phyloP scores from a whole-genome alignment of 2,797 vertebrate genomes.

The Myotis pilosus region DNA sequence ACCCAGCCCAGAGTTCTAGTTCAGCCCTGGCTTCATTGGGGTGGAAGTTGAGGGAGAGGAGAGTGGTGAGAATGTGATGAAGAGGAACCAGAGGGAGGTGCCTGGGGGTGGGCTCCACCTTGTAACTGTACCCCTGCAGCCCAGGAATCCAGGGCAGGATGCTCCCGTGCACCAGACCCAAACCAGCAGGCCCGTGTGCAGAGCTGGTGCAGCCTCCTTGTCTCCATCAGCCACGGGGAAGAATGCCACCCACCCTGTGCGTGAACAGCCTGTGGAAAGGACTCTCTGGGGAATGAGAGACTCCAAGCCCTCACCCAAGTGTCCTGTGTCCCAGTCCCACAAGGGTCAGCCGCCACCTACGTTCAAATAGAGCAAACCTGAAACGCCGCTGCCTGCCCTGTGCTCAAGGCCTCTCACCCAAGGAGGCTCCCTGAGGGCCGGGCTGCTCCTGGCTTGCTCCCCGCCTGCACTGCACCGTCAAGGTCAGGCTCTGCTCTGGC shows the following conservation, averaged over 20 bases:
- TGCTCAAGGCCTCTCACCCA: background rate
- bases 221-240: background rate
- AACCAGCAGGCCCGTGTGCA: background rate
- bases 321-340: background rate
- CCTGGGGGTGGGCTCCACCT: background rate
- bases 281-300: background rate
- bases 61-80: background rate
- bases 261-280: background rate
- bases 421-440: background rate
- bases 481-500: background rate
- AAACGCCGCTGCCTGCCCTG: background rate
- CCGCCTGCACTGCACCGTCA: background rate
- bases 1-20: background rate
- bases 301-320: background rate
- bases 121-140: background rate
- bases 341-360: background rate
- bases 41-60: too few relatives aligned
- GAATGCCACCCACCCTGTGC: background rate
- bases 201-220: background rate
- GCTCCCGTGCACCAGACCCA: background rate
- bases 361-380: background rate
- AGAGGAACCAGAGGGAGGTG: background rate
- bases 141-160: background rate
- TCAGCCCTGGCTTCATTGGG: background rate
- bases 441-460: background rate